Evolutionary conservation across 1,140 invertebrate genomes (phyloP), one percentile per base, ranked within the genome.

Genomic region (Hestina assimilis): DNA sequence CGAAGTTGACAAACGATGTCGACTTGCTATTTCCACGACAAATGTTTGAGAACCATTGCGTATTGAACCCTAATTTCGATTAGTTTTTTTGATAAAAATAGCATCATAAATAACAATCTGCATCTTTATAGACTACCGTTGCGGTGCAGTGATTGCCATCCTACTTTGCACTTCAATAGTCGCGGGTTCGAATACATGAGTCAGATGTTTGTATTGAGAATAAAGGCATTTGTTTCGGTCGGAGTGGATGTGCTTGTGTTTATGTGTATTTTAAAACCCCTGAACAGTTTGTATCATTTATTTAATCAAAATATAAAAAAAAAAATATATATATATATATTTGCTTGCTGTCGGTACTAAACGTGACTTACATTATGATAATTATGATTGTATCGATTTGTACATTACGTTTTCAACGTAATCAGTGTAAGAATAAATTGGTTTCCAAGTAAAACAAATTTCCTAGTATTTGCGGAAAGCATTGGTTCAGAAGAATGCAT

Each of bases 401-500:
- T 38, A 19, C 33, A 38, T 7, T 19, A n/a, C n/a, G n/a, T n/a
- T n/a, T n/a, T n/a, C n/a, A n/a, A n/a, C n/a, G n/a, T n/a, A n/a
- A 17, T 38, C 33, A 38, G 5, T n/a, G 15, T 9, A 19, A 20
- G 8, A 17, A 43, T 11, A 31, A 54, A 41, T 56, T 48, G 33
- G 43, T 40, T 40, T 41, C 33, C 45, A 19, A 29, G 42, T 47
- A 38, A 41, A 50, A 61, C 45, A 56, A 61, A 56, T 60, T 15
- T 55, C 60, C 47, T 33, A 45, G 53, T 58, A 63, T 58, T 52
- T 48, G 56, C 54, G 58, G 72, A 69, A 75, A 72, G 71, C 65
- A 73, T 75, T 70, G 76, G 71, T 71, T 78, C 70, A 80, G 69
- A 59, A 59, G 56, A 82, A 84, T 82, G 77, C 75, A 82, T 82